phyloP scores from a whole-genome alignment of 2,888 invertebrate genomes.

The Nasonia oneida region DNA sequence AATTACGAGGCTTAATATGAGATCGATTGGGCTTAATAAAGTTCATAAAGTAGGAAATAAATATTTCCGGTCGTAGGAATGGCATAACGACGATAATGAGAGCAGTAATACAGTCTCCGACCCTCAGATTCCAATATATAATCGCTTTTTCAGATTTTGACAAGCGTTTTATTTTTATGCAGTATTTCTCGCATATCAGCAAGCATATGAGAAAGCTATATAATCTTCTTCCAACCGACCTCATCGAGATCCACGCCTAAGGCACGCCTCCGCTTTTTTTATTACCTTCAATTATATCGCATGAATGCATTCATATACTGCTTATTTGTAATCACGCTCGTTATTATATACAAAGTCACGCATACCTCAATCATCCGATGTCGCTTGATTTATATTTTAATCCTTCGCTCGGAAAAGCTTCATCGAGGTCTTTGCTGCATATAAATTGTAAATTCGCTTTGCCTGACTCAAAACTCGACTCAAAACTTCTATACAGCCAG shows the following conservation, averaged over 20 bases:
- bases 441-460: background rate
- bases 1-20: background rate
- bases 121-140: background rate
- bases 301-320: background rate
- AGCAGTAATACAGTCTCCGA: background rate
- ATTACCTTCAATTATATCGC: background rate
- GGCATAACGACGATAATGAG: conserved; percentile 21
- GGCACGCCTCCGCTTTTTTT: background rate
- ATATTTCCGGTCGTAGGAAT: conserved; percentile 22
- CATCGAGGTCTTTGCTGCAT: background rate
- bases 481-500: background rate
- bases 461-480: background rate
- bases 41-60: conserved; percentile 30
- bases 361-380: background rate
- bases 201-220: background rate
- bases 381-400: conserved; percentile 14
- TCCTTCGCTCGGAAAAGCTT: background rate
- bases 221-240: background rate
- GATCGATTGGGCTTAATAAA: background rate
- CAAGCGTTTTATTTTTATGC: conserved; percentile 9
- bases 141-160: conserved; percentile 39
- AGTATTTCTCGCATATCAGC: conserved; percentile 6
- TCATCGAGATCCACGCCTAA: background rate
- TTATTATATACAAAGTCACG: conserved; percentile 15
- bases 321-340: background rate